Percentiles rank a stretch among this genome's conserved stretches.
These are phyloP conservation scores for Cepaea nemoralis DNA, from an alignment of 1,140 invertebrate species.

Conservation along the genomic window DNA sequence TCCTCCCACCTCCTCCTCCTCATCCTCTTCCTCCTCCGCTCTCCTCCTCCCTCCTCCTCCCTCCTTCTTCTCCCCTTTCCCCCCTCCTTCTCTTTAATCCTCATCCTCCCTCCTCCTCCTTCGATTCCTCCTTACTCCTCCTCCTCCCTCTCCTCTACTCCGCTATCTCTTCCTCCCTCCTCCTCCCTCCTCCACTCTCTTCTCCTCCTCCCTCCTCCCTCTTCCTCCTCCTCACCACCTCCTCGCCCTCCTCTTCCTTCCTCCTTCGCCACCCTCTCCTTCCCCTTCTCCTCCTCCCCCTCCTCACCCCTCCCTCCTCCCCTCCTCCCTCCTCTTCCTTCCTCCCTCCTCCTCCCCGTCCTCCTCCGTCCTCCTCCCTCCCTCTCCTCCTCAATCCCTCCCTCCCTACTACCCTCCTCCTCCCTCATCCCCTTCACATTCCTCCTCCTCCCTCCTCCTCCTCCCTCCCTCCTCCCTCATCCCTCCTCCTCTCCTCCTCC, in stretches of 20 bases:
- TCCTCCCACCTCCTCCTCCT: background rate
- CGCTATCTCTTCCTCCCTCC: background rate
- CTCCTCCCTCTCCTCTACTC: background rate
- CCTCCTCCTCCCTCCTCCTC: background rate
- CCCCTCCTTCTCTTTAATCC: background rate
- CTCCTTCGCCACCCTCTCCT: background rate
- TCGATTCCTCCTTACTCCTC: background rate
- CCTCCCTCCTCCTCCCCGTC: too few species aligned
- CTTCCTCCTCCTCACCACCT: background rate
- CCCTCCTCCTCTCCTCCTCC: too few species aligned
- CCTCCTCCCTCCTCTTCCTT: background rate
- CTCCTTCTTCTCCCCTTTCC: background rate
- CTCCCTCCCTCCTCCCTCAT: too few species aligned
- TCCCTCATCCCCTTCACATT: background rate
- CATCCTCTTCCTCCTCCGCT: background rate
- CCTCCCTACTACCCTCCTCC: too few species aligned
- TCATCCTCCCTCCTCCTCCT: background rate
- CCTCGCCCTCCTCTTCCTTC: background rate
- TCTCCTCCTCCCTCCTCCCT: background rate
- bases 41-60: background rate
- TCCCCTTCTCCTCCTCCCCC: background rate
- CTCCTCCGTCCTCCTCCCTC: background rate
- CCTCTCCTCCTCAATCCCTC: background rate
- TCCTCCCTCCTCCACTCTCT: background rate
- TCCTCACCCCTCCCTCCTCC: background rate